Evolutionary conservation across 2,113 vertebrate species (phyloP), one percentile per base, ranked within the genome.

Genomic region (Pampusana beccarii): DNA sequence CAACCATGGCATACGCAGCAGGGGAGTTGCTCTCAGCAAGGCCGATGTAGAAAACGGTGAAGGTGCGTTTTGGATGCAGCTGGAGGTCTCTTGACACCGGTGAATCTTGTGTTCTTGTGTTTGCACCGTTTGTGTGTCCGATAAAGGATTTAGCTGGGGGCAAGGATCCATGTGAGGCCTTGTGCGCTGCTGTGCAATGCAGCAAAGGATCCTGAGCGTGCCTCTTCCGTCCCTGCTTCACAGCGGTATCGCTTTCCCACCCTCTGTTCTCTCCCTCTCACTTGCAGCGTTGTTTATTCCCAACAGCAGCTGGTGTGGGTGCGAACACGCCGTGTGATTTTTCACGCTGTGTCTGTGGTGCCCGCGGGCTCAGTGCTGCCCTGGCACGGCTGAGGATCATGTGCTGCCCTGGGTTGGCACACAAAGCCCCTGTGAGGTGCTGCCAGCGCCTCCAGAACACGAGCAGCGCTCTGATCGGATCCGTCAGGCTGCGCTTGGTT

Each of bases 1-100:
- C 6, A 29, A 42, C 14, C 97, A 95, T 1, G 84, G 79, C 11
- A 70, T 98, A 16, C 8, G 38, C 61, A 97, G 94, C 62, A 88
- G 90, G 44, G 98, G 98, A 33, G 87, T 95, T 9, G 98, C 98
- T n/a, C 65, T 98, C 2, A 92, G 96, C 0, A 88, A 98, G 69
- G 97, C 97, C 46, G n/a, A 87, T 1, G 0, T 97, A 13, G 85
- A 95, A 15, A 72, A 70, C 4, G 13, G 44, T 20, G 88, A 95
- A 70, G 98, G 98, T 98, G 57, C 2, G 54, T 91, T 65, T 29
- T 28, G 13, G 13, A 2, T 64, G 57, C 44, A 48, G 34, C 48
- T 85, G 40, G 24, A 28, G 17, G 16, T 38, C 36, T 54, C 58
- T 69, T 19, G 60, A 9, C 28, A 2, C 56, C 26, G 24, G 10